Evolutionary conservation across 2,797 vertebrate genomes (phyloP), one percentile per base, ranked within the genome.

Genomic region (Brotula barbata): DNA sequence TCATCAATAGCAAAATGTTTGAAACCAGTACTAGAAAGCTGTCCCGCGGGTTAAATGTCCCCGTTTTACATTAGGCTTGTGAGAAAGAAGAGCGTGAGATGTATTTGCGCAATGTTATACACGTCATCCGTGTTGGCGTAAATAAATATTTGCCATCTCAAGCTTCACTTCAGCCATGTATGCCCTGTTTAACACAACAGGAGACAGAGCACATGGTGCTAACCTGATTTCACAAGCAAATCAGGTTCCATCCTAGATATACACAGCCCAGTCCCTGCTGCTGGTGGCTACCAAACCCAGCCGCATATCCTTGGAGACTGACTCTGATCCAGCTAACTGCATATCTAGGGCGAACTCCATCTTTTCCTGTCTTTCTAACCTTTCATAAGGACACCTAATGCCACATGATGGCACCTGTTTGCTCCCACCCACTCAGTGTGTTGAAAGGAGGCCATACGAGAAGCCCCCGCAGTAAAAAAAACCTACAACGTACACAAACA

Each of bases 191-290:
- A 75, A 74, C 64, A 62, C 45, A 52, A 66, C 20, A 64, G 33
- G 23, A 65, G 36, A 13, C 40, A 49, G 55, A 63, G 65, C 59
- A 46, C 16, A 65, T 44, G 54, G 60, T 57, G 58, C 70, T 84
- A 85, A 83, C 85, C 85, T 87, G 76, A 84, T 86, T 87, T 82
- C 58, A 77, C 58, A 36, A 68, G 71, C 66, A 77, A 85, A 84
- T 77, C 74, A 75, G 83, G 79, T 65, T 80, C 67, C 50, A 78
- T 78, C 81, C 81, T 72, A 81, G 66, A 85, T 81, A 76, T 37
- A 62, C 52, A 60, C 34, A 56, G 5, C 58, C 22, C 64, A 19
- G 64, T 67, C 66, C 67, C 69, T 9, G 51, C 63, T 60, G 78
- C 70, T 61, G 13, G 51, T 49, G 70, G 79, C 75, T 28, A 80